A percentile compares a stretch with the other conserved stretches of the same genome.
phyloP scores from a whole-genome alignment of 2,113 vertebrate genomes.

The Galemys pyrenaicus region DNA sequence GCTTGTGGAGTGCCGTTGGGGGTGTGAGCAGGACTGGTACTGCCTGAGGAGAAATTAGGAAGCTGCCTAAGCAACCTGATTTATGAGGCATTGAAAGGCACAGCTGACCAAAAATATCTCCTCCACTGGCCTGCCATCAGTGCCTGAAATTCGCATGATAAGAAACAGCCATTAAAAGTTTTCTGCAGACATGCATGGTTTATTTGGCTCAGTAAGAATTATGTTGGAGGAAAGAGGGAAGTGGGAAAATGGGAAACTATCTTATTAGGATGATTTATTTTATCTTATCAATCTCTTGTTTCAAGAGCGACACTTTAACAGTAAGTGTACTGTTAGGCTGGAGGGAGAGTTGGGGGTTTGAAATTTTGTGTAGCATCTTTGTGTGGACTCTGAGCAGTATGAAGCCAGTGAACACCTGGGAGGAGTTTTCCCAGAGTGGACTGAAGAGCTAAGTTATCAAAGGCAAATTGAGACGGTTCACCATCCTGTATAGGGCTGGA shows the following conservation, averaged over 20 bases:
- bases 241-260: background rate
- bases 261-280: slow-evolving; percentile 15
- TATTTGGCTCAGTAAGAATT: slow-evolving; percentile 7
- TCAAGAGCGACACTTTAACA: slow-evolving; percentile 23
- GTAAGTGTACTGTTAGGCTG: background rate
- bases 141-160: slow-evolving; percentile 28
- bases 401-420: background rate
- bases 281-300: slow-evolving; percentile 6
- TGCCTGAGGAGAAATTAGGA: slow-evolving; percentile 51
- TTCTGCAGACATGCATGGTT: background rate
- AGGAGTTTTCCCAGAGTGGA: background rate
- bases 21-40: background rate
- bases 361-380: background rate
- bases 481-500: background rate
- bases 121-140: background rate
- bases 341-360: background rate
- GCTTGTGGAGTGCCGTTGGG: background rate
- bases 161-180: slow-evolving; percentile 44
- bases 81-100: slow-evolving; percentile 63
- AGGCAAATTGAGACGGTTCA: background rate
- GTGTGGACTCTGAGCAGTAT: background rate
- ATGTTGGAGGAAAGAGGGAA: slow-evolving; percentile 3
- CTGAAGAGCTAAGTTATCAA: background rate
- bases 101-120: slow-evolving; percentile 64
- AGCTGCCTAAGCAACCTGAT: slow-evolving; percentile 45